Evolutionary conservation across 2,888 invertebrate genomes (phyloP), one percentile per base, ranked within the genome.

Genomic region (Cecidostiba fungosa): DNA sequence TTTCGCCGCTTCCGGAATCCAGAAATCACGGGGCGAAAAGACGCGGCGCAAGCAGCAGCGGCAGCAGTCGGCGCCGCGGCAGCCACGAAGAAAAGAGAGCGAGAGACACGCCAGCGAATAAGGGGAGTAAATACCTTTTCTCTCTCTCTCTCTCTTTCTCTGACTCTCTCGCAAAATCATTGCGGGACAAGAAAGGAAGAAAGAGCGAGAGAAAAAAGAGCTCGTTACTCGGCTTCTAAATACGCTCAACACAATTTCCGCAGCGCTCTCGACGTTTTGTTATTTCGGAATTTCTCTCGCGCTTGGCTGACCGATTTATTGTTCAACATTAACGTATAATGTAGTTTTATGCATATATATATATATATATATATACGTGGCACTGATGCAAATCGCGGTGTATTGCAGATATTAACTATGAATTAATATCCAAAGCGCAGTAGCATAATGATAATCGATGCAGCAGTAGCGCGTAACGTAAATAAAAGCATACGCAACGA

Each of bases 1-100:
- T 85, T 82, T 77, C 77, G 81, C 54, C n/a, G 82, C 82, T 79
- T 85, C 85, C 85, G 82, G 82, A 82, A 82, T 85, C 74, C 39
- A 85, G 85, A 82, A 82, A 85, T 82, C 85, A 85, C 73, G 82
- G 66, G 70, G 36, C 74, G 74, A 82, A 83, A 77, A 59, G 69
- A 77, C 36, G 77, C 77, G 69, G 54, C 29, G 78, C 62, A 16
- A 59, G 72, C 10, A 26, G 82, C 70, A 36, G 70, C 26, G 32
- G n/a, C 82, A 29, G 19, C 66, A 72, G 77, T 19, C 50, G 77
- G 54, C 54, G 54, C 54, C 72, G 77, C 72, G 77, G 66, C 62
- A 81, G 81, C 84, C 8, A 59, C 77, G 66, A 66, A 29, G 72
- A 62, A 78, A 43, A 74, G 66, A 80, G 50, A 84, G 16, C 14